These are phyloP conservation scores for Rhinolophus sinicus DNA, from an alignment of 2,113 vertebrate species.

Conservation along the genomic window DNA sequence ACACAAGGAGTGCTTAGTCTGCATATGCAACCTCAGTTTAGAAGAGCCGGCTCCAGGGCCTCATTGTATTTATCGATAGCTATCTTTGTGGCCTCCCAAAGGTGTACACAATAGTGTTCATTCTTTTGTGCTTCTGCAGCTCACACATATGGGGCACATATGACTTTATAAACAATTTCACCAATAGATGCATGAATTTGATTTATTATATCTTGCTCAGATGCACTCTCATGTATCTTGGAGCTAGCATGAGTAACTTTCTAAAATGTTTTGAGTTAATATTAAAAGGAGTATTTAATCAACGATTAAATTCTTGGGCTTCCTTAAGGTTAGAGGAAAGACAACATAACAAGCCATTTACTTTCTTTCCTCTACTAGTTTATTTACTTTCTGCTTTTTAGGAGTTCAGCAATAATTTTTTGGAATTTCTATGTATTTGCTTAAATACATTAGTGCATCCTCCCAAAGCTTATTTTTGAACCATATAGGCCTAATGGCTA, in stretches of 20 bases:
- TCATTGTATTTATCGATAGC: neutral
- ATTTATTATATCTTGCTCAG: neutral
- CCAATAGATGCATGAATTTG: neutral
- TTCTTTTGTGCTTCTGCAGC: neutral
- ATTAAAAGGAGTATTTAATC: neutral
- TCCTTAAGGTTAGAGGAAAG: neutral
- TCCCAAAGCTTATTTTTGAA: neutral
- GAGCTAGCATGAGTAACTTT: neutral
- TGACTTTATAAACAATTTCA: neutral
- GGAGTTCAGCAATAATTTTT: neutral
- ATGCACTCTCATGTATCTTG: neutral
- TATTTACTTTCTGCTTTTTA: neutral
- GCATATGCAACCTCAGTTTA: neutral
- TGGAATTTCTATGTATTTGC: neutral
- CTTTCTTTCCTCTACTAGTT: neutral
- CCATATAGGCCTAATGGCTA: neutral
- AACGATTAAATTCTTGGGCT: neutral
- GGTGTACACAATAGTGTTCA: neutral
- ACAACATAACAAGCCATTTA: neutral
- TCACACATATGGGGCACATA: neutral
- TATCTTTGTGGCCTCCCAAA: neutral
- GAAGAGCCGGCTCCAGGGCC: neutral
- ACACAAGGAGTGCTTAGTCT: neutral
- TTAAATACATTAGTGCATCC: neutral
- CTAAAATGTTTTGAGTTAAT: neutral